Evolutionary conservation across 1,140 invertebrate genomes (phyloP).

Genomic region (Caenorhabditis elegans): DNA sequence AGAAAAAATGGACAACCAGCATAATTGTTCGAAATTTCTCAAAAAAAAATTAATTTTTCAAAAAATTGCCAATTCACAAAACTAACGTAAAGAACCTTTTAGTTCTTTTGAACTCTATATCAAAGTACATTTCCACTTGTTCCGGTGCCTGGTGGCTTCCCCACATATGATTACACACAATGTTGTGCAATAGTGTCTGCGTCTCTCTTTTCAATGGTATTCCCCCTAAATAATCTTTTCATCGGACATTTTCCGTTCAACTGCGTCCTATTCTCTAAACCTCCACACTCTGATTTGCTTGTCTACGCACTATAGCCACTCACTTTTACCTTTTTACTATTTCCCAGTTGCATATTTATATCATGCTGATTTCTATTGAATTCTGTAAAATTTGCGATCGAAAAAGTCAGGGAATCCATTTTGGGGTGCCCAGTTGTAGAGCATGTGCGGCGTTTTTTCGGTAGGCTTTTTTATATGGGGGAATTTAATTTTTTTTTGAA

Average conservation of each 20-base stretch:
- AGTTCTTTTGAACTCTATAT: neutral
- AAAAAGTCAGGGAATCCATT: neutral
- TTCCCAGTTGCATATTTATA: neutral
- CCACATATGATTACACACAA: no score
- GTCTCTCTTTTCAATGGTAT: neutral
- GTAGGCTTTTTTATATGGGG: no score
- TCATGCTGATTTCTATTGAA: neutral
- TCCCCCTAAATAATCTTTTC: neutral
- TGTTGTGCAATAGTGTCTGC: neutral
- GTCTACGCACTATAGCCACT: no score
- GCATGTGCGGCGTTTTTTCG: conserved; percentile 3
- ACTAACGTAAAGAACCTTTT: no score
- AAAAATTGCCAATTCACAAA: no score
- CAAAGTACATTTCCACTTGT: neutral
- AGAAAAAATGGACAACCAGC: no score
- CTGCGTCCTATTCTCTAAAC: neutral
- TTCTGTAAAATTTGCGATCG: neutral
- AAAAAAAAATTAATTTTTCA: no score
- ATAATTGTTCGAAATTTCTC: no score
- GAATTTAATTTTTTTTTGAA: neutral
- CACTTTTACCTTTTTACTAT: neutral
- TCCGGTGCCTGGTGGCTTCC: no score
- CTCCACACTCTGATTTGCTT: neutral
- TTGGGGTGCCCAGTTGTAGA: conserved; percentile 3
- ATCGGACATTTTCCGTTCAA: neutral